Conservation (phyloP, 2,797 vertebrate species). For the Spatula clypeata region DNA sequence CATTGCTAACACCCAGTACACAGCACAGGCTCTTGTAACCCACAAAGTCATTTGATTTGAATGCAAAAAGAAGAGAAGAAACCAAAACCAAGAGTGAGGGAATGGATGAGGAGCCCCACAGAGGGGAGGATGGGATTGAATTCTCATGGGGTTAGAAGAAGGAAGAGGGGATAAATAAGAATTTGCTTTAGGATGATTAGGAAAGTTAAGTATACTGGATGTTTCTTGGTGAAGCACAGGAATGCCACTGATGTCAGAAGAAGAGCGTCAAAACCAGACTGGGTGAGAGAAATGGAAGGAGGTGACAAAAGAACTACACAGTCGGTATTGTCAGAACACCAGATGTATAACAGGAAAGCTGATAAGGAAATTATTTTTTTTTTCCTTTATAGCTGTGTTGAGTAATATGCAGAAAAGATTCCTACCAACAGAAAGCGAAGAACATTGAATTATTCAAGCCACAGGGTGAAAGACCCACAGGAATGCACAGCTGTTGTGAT, state of each 20-base stretch:
- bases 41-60: background rate
- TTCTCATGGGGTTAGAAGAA: background rate
- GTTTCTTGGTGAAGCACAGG: background rate
- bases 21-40: background rate
- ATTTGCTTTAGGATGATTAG: background rate
- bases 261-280: background rate
- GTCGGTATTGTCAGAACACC: background rate
- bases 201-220: background rate
- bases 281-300: background rate
- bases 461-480: background rate
- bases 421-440: background rate
- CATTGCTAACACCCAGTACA: background rate
- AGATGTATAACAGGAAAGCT: background rate
- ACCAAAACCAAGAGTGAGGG: background rate
- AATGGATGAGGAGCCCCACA: background rate
- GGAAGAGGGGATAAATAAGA: background rate
- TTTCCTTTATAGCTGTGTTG: background rate
- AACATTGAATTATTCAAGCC: background rate
- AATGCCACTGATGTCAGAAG: background rate
- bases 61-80: conserved; percentile 2
- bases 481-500: background rate
- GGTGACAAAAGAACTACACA: background rate
- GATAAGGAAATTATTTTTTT: background rate
- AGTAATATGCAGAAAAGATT: background rate
- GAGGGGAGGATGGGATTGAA: background rate